phyloP scores from a whole-genome alignment of 2,797 vertebrate species.

The Gorsachius magnificus region DNA sequence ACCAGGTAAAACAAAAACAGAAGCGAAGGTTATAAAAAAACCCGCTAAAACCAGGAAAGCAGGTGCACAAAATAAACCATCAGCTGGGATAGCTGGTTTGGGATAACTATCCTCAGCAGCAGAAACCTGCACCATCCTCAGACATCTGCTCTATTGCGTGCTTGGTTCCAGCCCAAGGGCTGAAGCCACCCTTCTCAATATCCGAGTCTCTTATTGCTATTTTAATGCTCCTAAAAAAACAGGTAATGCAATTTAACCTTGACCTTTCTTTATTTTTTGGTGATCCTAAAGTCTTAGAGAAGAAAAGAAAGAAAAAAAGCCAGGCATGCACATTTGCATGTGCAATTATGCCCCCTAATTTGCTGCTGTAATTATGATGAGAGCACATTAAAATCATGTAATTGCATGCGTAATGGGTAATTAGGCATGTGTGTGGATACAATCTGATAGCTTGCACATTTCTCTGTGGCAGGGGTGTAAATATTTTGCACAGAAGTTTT shows the following conservation, averaged over 20 bases:
- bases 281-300: not conserved
- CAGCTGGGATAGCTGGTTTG: not conserved
- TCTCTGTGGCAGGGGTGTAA: not conserved
- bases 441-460: not conserved
- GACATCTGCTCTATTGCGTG: accelerated
- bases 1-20: not conserved
- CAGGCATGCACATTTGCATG: not conserved
- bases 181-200: not conserved
- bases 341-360: not conserved
- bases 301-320: not conserved
- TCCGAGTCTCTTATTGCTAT: not conserved
- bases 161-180: not conserved
- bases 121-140: not conserved
- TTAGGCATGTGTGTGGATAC: not conserved
- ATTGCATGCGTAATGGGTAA: not conserved
- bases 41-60: not conserved
- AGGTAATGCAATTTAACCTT: not conserved
- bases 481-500: not conserved
- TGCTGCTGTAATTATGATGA: not conserved
- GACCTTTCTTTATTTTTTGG: no score
- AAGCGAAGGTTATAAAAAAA: not conserved
- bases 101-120: not conserved
- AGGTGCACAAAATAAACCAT: accelerated
- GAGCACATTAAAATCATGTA: not conserved
- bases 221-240: not conserved